Evolutionary conservation across 2,113 vertebrate genomes (phyloP).

Genomic region (Myotis davidii): DNA sequence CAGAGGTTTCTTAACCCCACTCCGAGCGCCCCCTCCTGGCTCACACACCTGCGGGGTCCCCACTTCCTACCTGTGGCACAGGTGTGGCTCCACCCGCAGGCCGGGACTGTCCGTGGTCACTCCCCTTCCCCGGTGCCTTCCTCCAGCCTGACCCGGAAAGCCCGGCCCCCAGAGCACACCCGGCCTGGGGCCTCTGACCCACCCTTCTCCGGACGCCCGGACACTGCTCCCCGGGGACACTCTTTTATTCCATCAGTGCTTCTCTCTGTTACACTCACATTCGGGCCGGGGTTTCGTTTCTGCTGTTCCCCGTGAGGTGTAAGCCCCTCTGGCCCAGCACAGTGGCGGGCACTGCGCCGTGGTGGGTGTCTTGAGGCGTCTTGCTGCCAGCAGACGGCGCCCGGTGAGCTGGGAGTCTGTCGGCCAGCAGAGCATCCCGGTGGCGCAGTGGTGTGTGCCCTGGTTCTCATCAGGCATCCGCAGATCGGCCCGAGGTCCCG

Average conservation of each 20-base stretch:
- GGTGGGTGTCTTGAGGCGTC: fast-evolving
- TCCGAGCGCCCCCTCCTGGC: background rate
- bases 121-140: too few relatives aligned
- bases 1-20: fast-evolving
- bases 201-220: background rate
- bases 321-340: background rate
- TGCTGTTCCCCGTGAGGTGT: too few relatives aligned
- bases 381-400: background rate
- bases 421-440: background rate
- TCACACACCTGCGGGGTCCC: background rate
- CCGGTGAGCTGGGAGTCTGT: fast-evolving
- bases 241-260: background rate
- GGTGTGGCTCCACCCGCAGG: fast-evolving
- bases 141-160: fast-evolving
- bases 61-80: fast-evolving
- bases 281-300: background rate
- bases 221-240: background rate
- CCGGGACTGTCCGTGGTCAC: background rate
- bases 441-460: background rate
- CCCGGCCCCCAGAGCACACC: fast-evolving
- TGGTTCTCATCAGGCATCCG: fast-evolving
- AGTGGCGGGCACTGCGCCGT: too few relatives aligned
- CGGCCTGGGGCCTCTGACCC: background rate
- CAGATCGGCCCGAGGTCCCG: too few relatives aligned
- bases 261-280: background rate